A percentile compares a stretch with the other conserved stretches of the same genome.
Conservation (phyloP, 2,888 invertebrate genomes). For the Camponotus fellah region DNA sequence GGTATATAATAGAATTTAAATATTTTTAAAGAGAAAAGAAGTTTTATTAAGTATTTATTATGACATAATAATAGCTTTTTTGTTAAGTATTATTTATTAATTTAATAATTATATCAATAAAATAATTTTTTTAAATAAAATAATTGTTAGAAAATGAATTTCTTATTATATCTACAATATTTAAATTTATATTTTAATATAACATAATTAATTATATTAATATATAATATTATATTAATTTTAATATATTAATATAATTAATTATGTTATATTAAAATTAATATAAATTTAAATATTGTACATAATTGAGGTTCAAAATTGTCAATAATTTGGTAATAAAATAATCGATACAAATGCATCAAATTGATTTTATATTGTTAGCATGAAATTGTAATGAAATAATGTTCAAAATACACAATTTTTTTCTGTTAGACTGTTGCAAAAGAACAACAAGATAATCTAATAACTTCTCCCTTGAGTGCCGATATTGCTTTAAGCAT, state of each 20-base stretch:
- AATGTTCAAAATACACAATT: background rate
- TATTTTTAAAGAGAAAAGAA: background rate
- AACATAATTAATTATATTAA: no score
- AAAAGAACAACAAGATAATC: conserved; percentile 69
- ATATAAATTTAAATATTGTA: no score
- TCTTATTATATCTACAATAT: background rate
- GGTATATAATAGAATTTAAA: conserved; percentile 57
- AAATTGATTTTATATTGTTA: background rate
- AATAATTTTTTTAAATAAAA: conserved; percentile 1
- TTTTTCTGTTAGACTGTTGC: conserved; percentile 71
- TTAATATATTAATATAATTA: no score
- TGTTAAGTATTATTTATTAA: background rate
- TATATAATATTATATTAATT: no score
- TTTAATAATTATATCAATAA: background rate
- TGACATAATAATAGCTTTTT: background rate
- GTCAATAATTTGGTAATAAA: background rate
- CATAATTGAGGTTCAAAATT: background rate
- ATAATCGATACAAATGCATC: background rate
- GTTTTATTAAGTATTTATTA: background rate
- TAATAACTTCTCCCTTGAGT: conserved; percentile 83
- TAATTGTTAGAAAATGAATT: background rate
- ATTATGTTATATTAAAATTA: no score
- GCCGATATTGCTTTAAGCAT: conserved; percentile 81
- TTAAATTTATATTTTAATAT: background rate
- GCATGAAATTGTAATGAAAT: background rate